A percentile compares a stretch with the other conserved stretches of the same genome.
phyloP scores from a whole-genome alignment of 2,113 vertebrate species.

The Melierax canorus region DNA sequence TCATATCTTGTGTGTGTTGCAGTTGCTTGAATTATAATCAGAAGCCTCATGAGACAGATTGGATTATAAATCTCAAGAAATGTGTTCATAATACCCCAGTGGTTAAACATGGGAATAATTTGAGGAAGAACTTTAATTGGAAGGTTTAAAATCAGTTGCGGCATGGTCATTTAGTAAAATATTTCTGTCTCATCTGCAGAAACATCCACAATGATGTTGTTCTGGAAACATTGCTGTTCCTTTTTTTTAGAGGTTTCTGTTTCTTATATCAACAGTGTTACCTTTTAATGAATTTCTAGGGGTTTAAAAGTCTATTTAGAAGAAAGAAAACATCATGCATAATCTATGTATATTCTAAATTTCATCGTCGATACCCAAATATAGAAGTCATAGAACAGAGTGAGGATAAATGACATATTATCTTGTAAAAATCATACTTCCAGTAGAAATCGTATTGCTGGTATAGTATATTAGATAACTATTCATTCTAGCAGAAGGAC shows the following conservation, averaged over 20 bases:
- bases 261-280: neutral
- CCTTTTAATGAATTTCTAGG: neutral
- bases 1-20: neutral
- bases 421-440: neutral
- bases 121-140: neutral
- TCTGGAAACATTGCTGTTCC: neutral
- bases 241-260: neutral
- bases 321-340: neutral
- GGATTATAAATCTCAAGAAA: neutral
- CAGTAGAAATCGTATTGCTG: neutral
- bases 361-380: neutral
- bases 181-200: neutral
- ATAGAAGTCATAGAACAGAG: neutral
- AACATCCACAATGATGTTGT: neutral
- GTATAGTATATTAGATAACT: neutral
- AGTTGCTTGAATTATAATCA: neutral
- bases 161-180: neutral
- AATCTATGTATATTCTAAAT: neutral
- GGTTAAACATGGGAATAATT: neutral
- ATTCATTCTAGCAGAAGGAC: neutral
- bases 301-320: neutral
- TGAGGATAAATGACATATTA: neutral
- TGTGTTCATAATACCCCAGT: neutral
- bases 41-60: neutral
- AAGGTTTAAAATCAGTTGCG: neutral